Evolutionary conservation across 1,140 invertebrate species (phyloP).

Genomic region (Drosophila guanche): DNA sequence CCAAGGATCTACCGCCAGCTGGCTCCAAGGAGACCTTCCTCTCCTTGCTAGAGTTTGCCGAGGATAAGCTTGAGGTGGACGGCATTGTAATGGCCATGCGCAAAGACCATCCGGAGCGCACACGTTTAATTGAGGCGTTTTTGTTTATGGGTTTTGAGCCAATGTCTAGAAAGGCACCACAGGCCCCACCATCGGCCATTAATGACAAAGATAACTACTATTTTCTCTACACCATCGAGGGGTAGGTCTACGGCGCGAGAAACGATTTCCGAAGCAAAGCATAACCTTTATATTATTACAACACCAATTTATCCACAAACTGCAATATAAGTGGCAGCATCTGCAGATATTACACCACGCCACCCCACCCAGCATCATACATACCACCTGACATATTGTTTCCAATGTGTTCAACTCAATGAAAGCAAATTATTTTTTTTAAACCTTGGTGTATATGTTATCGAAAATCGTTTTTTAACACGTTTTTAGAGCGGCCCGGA

Average conservation of each 20-base stretch:
- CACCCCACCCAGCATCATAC: neutral
- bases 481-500: constrained; percentile 29
- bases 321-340: constrained; percentile 34
- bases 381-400: constrained; percentile 58
- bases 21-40: constrained; percentile 97
- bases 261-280: constrained; percentile 46
- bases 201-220: constrained; percentile 79
- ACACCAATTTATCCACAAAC: constrained; percentile 14
- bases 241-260: constrained; percentile 55
- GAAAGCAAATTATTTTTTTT: constrained; percentile 25
- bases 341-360: constrained; percentile 10
- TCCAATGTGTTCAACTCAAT: constrained; percentile 66
- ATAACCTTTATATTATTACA: constrained; percentile 2
- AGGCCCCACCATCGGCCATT: constrained; percentile 86
- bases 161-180: constrained; percentile 91
- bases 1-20: constrained; percentile 91
- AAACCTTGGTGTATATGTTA: constrained; percentile 28
- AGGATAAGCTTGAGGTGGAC: constrained; percentile 93
- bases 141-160: constrained; percentile 97
- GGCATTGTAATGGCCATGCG: constrained; percentile 88
- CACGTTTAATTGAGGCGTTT: constrained; percentile 95
- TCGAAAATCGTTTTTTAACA: constrained; percentile 51
- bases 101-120: constrained; percentile 92
- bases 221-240: constrained; percentile 81
- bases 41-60: constrained; percentile 96